These are phyloP conservation scores for Megaceryle alcyon DNA, from an alignment of 2,797 vertebrate genomes.

Conservation along the genomic window DNA sequence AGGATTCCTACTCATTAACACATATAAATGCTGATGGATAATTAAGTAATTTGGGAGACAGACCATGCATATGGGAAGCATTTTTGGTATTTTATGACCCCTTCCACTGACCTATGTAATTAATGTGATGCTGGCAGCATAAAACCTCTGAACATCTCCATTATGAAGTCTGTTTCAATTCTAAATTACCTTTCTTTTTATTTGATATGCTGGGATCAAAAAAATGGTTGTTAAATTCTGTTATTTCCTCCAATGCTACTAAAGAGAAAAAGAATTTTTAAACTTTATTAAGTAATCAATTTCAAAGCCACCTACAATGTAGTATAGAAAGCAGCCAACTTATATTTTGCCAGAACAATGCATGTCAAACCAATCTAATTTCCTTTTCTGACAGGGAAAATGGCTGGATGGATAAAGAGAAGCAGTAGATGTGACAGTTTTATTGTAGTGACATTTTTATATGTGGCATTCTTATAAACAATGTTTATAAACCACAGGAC, in stretches of 20 bases:
- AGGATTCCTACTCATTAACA: conserved; percentile 22
- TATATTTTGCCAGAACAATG: conserved; percentile 38
- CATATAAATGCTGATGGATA: conserved; percentile 34
- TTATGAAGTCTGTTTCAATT: background rate
- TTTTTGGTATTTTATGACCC: conserved; percentile 52
- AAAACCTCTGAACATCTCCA: background rate
- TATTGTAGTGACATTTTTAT: background rate
- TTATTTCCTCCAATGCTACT: background rate
- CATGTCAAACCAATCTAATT: conserved; percentile 1
- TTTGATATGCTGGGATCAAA: background rate
- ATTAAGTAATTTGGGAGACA: conserved; percentile 66
- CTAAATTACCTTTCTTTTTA: background rate
- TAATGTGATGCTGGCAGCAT: conserved; percentile 7
- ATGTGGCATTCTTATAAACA: background rate
- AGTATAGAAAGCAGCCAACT: background rate
- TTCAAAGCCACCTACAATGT: background rate
- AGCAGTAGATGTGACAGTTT: background rate
- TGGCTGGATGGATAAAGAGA: background rate
- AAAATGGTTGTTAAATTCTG: background rate
- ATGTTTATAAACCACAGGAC: background rate
- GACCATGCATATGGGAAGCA: conserved; percentile 22
- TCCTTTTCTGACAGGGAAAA: background rate
- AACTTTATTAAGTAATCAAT: background rate
- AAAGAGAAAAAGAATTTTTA: background rate
- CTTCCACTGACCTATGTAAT: conserved; percentile 49